A percentile compares a stretch with the other conserved stretches of the same genome.
Evolutionary conservation across 2,113 vertebrate species (phyloP).

Genomic region (Isurus oxyrinchus): DNA sequence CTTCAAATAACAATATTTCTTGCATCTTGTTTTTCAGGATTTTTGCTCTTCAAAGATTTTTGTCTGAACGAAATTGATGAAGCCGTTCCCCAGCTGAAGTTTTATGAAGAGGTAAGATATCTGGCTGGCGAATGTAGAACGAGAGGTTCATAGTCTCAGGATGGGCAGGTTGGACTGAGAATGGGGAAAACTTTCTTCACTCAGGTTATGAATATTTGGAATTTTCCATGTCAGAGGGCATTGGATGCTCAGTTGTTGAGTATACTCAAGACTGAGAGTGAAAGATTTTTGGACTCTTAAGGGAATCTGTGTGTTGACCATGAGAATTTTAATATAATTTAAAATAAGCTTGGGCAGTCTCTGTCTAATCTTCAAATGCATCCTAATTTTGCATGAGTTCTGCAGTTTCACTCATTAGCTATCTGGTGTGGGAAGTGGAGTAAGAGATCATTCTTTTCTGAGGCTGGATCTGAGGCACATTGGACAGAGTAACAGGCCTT

Average conservation of each 20-base stretch:
- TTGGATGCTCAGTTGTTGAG: not conserved
- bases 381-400: not conserved
- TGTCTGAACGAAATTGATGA: constrained; percentile 91
- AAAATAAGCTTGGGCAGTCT: not conserved
- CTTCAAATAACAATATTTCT: not conserved
- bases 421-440: not conserved
- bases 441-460: not conserved
- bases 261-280: not conserved
- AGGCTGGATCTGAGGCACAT: not conserved
- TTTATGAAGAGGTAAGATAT: constrained; percentile 85
- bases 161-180: not conserved
- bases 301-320: not conserved
- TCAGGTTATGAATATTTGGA: not conserved
- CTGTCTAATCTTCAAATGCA: not conserved
- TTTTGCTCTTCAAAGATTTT: constrained; percentile 94
- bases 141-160: not conserved
- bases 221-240: not conserved
- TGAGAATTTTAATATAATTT: not conserved
- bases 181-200: not conserved
- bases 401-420: not conserved
- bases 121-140: not conserved
- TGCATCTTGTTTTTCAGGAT: constrained; percentile 60
- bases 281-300: not conserved
- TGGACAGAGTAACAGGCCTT: not conserved
- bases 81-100: constrained; percentile 91